Evolutionary conservation across 2,113 vertebrate genomes (phyloP), one percentile per base, ranked within the genome.

Genomic region (Ictalurus punctatus): DNA sequence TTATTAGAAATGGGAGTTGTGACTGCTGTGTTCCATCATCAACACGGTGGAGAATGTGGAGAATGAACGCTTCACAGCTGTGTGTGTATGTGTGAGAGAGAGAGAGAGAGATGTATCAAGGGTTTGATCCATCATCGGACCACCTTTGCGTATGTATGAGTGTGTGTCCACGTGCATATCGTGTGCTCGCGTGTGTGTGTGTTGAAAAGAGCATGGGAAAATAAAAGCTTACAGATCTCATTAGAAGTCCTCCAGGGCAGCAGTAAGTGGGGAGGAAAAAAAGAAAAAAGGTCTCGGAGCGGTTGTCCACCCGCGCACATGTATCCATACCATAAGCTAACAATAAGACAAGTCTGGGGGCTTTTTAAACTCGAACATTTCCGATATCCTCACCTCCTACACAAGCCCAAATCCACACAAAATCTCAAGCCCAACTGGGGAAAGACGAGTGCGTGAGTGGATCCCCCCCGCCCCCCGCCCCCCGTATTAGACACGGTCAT

Each of bases 11-110:
- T 65, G 87, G 88, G 88, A 92, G 91, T 92, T 89, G 52, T 48
- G 86, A 81, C 85, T 88, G 88, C 84, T 90, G 86, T 83, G 90
- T 92, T 90, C 86, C 83, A 92, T 91, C 87, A 91, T 89, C 91
- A 89, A 87, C 81, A 84, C 21, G 59, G 59, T 27, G 52, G 67
- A 90, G 86, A 90, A 71, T 88, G 85, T 21, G n/a, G 59, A 87
- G 67, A 67, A 79, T 89, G 71, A 90, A 90, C 67, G 48, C 0
- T 67, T 30, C 61, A 83, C 91, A 91, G 89, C 89, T 90, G 84
- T 87, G 67, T 71, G 84, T 76, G 86, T 67, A 14, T 14, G 23
- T 48, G 61, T 40, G 40, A 30, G 59, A 40, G 21, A 30, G 59
- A 40, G 21, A 63, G 80, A 44, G 71, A 78, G 30, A 44, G n/a